Conservation (phyloP, 2,113 vertebrate species). For the Aramus guarauna region DNA sequence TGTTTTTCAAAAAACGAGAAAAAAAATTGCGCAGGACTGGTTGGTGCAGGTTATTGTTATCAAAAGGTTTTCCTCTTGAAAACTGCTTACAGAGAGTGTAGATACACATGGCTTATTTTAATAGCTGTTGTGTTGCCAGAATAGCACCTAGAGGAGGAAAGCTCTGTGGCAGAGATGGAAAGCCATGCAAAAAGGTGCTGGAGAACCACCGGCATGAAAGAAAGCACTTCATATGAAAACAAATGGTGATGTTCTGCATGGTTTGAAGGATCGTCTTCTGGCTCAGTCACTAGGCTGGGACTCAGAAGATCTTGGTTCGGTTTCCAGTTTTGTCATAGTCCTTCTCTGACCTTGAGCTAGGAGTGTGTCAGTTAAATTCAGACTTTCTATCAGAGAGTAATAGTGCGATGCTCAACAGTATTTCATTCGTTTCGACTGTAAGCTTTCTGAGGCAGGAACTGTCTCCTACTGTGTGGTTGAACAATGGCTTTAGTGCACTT, state of each 20-base stretch:
- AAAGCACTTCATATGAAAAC: background rate
- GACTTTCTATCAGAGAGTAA: background rate
- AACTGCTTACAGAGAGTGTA: background rate
- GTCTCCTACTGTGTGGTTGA: background rate
- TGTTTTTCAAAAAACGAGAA: background rate
- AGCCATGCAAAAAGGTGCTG: background rate
- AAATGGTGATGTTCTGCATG: constrained; percentile 21
- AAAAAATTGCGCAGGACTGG: background rate
- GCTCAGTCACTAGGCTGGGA: background rate
- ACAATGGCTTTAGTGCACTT: background rate
- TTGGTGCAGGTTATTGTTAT: background rate
- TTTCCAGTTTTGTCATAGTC: background rate
- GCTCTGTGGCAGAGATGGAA: constrained; percentile 12
- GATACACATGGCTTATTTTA: background rate
- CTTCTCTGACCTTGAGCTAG: constrained; percentile 15
- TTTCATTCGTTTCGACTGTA: background rate
- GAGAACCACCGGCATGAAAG: background rate
- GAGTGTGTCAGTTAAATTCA: background rate
- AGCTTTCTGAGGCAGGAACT: background rate
- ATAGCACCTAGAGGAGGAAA: background rate
- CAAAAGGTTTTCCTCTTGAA: background rate
- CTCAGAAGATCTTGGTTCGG: background rate
- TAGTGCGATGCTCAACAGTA: background rate
- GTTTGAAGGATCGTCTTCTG: background rate
- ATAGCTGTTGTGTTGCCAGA: background rate